Evolutionary conservation across 2,888 invertebrate genomes (phyloP).

Genomic region (Microplitis deprimator): DNA sequence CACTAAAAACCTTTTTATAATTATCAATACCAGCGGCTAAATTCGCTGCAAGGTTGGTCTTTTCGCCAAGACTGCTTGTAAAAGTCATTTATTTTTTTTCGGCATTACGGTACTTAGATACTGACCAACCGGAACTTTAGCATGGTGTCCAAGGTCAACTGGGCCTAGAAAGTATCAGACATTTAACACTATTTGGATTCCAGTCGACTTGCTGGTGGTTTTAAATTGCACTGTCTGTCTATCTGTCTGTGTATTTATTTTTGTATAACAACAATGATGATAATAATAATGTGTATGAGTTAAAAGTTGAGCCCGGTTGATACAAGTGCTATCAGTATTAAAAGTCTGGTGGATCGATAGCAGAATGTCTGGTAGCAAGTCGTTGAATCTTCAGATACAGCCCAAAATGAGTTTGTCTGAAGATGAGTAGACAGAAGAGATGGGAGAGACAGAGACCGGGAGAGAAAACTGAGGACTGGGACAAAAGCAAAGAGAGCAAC

Average conservation of each 20-base stretch:
- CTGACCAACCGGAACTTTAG: conserved; percentile 46
- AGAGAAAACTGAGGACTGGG: background rate
- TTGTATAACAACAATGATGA: no score
- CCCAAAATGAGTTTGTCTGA: background rate
- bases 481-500: background rate
- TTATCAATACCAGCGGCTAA: no score
- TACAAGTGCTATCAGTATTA: background rate
- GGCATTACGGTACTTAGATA: conserved; percentile 26
- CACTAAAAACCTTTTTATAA: background rate
- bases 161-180: conserved; percentile 34
- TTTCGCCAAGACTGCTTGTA: background rate
- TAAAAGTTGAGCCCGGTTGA: background rate
- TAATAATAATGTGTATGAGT: no score
- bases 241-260: no score
- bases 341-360: background rate
- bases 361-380: background rate
- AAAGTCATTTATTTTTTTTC: background rate
- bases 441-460: background rate
- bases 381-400: background rate
- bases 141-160: conserved; percentile 42
- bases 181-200: no score
- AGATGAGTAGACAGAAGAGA: conserved; percentile 1
- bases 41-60: no score
- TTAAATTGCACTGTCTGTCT: no score
- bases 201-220: no score